Base-by-base conservation (phyloP, 37 sponge, comb jelly and placozoan genomes). In the Cladorhizidae sp. region DNA sequence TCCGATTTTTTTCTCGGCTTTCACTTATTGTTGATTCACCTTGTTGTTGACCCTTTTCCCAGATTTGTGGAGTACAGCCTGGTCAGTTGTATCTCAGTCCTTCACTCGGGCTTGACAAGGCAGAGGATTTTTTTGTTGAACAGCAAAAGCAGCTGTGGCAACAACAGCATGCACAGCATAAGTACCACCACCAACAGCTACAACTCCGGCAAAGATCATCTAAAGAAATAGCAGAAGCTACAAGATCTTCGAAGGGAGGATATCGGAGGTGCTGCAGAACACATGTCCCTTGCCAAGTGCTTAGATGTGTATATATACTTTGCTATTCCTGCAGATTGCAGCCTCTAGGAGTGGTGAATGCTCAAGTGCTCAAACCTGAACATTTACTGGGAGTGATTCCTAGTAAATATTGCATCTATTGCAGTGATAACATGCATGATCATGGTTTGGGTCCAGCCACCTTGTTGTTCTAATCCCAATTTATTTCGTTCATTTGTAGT, bases 1-100 rank as follows among this genome's bases (percentile, higher is more conserved):
- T n/a, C n/a, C n/a, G n/a, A n/a, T n/a, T n/a, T n/a, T n/a, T n/a
- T n/a, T n/a, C n/a, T n/a, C n/a, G n/a, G n/a, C n/a, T n/a, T n/a
- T n/a, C n/a, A n/a, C n/a, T n/a, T n/a, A n/a, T n/a, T n/a, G n/a
- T n/a, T n/a, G n/a, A n/a, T n/a, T n/a, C n/a, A n/a, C n/a, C n/a
- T n/a, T n/a, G n/a, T n/a, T n/a, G n/a, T n/a, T n/a, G n/a, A n/a
- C n/a, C n/a, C n/a, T n/a, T n/a, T n/a, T n/a, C n/a, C n/a, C n/a
- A 87, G 87, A 80, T 90, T 59, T 84, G 81, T 69, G 82, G 74
- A 29, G 87, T 86, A 2, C 75, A 68, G 8, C 88, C 88, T 2
- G 82, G 92, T 40, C 50, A 72, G 25, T 80, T 91, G 38, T 79
- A 77, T 67, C 59, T 91, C 61, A 78, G 74, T 0, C 80, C 88